phyloP scores from a whole-genome alignment of 2,113 vertebrate species.

The Lipophrys pholis region DNA sequence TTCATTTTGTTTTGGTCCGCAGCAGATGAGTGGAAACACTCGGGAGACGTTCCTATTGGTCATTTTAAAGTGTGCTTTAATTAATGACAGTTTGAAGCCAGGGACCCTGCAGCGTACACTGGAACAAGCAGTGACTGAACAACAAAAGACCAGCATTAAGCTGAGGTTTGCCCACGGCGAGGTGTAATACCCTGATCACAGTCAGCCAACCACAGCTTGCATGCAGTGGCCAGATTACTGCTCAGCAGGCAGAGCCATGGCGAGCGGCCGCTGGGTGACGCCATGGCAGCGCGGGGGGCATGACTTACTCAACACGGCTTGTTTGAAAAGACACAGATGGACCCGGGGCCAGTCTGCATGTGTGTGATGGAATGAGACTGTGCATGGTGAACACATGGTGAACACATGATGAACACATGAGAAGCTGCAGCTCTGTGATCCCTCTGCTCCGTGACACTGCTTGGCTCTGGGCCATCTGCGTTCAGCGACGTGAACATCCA shows the following conservation, averaged over 20 bases:
- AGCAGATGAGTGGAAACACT: too few species aligned
- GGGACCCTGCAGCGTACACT: slow-evolving; percentile 22
- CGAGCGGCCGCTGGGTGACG: slow-evolving; percentile 57
- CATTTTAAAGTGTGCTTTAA: too few species aligned
- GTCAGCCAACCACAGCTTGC: slow-evolving; percentile 68
- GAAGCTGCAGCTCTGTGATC: too few species aligned
- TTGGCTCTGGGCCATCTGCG: too few species aligned
- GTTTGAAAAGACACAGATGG: slow-evolving; percentile 68
- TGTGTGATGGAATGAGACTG: too few species aligned
- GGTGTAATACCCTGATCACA: slow-evolving; percentile 68
- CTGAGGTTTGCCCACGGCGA: slow-evolving; percentile 58
- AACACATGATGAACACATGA: too few species aligned
- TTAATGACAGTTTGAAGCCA: slow-evolving; percentile 36
- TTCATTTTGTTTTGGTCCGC: too few species aligned
- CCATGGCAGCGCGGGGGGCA: slow-evolving; percentile 76
- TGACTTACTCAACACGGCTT: slow-evolving; percentile 68
- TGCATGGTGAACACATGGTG: too few species aligned
- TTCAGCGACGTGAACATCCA: slow-evolving; percentile 79
- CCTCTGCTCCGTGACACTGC: too few species aligned
- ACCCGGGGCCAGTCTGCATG: slow-evolving; percentile 46
- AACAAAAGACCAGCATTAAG: slow-evolving; percentile 24
- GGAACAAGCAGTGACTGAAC: slow-evolving; percentile 15
- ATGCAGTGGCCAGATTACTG: slow-evolving; percentile 72
- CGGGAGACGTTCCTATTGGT: slow-evolving; percentile 22
- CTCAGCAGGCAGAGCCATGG: slow-evolving; percentile 67